Conservation (phyloP, 2,888 invertebrate genomes). For the Cheilosia impressa region DNA sequence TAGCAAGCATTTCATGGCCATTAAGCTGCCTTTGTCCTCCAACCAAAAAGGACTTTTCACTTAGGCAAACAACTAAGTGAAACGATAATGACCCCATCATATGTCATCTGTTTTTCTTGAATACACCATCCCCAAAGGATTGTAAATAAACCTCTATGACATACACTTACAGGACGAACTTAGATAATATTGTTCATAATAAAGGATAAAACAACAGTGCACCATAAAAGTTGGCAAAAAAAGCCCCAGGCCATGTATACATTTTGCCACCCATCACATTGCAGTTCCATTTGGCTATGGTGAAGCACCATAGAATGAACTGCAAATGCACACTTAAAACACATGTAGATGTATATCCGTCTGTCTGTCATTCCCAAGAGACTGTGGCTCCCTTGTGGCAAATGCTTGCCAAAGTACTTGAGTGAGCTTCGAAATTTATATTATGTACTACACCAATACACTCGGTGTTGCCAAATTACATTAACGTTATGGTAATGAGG, state of each 20-base stretch:
- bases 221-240: constrained; percentile 54
- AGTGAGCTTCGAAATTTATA: constrained; percentile 32
- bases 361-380: constrained; percentile 48
- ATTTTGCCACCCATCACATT: constrained; percentile 26
- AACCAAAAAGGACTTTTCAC: constrained; percentile 33
- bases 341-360: constrained; percentile 12
- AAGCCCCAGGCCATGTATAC: constrained; percentile 3
- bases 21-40: constrained; percentile 41
- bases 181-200: background rate
- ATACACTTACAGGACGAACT: constrained; percentile 21
- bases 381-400: background rate
- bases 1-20: constrained; percentile 49
- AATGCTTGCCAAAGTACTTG: constrained; percentile 48
- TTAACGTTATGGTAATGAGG: constrained; percentile 65
- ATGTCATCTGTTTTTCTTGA: constrained; percentile 43
- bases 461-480: constrained; percentile 60
- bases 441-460: constrained; percentile 24
- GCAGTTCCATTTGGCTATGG: constrained; percentile 38
- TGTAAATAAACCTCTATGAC: constrained; percentile 33
- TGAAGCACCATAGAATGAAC: constrained; percentile 45
- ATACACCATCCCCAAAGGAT: constrained; percentile 9
- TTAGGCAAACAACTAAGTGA: constrained; percentile 35
- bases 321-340: constrained; percentile 35
- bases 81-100: constrained; percentile 66
- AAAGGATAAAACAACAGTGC: constrained; percentile 20